Conservation (phyloP, 1,140 invertebrate genomes). For the Scaptomyza pallida region DNA sequence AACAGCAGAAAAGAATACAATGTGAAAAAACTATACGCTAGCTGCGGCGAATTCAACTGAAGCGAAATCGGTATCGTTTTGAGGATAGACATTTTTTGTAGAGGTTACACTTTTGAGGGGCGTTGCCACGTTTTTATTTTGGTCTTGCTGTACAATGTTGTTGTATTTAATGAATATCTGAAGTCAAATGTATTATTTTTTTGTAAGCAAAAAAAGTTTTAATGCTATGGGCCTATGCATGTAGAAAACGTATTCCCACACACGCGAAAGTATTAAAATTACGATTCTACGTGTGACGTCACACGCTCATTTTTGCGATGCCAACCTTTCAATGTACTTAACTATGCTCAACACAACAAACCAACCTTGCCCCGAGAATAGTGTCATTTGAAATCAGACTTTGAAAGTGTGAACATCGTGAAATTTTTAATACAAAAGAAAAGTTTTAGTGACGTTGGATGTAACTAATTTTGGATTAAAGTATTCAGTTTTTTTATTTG, state of each 20-base stretch:
- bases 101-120: no score
- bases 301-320: background rate
- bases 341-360: background rate
- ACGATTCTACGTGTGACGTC: background rate
- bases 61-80: no score
- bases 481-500: no score
- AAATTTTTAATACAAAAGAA: background rate
- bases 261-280: background rate
- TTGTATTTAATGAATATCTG: no score
- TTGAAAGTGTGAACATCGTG: constrained; percentile 28
- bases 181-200: no score
- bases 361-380: background rate
- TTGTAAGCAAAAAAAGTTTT: no score
- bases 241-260: background rate
- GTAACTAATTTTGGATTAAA: no score
- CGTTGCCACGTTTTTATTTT: no score
- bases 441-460: background rate
- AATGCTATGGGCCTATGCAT: background rate
- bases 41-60: constrained; percentile 27
- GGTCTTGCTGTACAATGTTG: no score
- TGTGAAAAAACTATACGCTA: constrained; percentile 9
- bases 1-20: background rate
- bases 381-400: constrained; percentile 37
- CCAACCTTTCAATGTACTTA: background rate
- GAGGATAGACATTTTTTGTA: no score